Percentiles rank a stretch among this genome's conserved stretches.
Conservation (phyloP, 2,888 invertebrate species). For the Agriopis aurantiaria region DNA sequence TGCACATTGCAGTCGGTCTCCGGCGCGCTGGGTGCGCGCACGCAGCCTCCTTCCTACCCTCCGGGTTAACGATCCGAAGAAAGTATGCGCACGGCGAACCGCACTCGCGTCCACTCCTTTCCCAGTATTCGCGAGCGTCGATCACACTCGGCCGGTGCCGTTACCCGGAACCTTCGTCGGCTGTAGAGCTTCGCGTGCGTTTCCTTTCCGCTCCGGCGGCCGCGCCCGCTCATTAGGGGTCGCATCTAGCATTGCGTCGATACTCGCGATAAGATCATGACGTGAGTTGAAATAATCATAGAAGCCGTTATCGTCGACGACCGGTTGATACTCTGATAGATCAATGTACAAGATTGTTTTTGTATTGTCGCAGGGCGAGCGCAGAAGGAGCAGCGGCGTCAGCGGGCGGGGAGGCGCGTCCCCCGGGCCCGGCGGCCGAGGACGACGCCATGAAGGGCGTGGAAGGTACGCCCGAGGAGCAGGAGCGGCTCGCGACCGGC, state of each 20-base stretch:
- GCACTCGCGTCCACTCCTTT: slow-evolving; percentile 51
- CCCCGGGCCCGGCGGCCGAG: slow-evolving; percentile 73
- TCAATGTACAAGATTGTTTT: slow-evolving; percentile 43
- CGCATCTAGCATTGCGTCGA: slow-evolving; percentile 50
- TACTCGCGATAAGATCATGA: slow-evolving; percentile 62
- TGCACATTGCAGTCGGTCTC: slow-evolving; percentile 79
- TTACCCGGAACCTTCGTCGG: slow-evolving; percentile 66
- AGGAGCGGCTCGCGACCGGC: slow-evolving; percentile 79
- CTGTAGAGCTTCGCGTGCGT: slow-evolving; percentile 66
- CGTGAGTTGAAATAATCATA: slow-evolving; percentile 66
- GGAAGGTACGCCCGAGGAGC: slow-evolving; percentile 82
- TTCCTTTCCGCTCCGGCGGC: slow-evolving; percentile 62
- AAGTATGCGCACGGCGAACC: slow-evolving; percentile 61
- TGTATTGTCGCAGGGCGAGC: slow-evolving; percentile 76
- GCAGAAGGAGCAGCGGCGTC: slow-evolving; percentile 67
- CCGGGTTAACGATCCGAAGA: slow-evolving; percentile 55
- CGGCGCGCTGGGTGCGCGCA: slow-evolving; percentile 81
- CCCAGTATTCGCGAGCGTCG: slow-evolving; percentile 58
- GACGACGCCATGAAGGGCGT: slow-evolving; percentile 82
- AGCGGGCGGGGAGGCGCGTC: slow-evolving; percentile 73
- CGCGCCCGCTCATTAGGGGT: slow-evolving; percentile 56
- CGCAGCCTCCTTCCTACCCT: slow-evolving; percentile 71
- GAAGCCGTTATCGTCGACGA: not conserved
- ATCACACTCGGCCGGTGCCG: slow-evolving; percentile 60
- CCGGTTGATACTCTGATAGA: not conserved